Evolutionary conservation across 2,888 invertebrate species (phyloP).

Genomic region (Trichopoda pennipes): DNA sequence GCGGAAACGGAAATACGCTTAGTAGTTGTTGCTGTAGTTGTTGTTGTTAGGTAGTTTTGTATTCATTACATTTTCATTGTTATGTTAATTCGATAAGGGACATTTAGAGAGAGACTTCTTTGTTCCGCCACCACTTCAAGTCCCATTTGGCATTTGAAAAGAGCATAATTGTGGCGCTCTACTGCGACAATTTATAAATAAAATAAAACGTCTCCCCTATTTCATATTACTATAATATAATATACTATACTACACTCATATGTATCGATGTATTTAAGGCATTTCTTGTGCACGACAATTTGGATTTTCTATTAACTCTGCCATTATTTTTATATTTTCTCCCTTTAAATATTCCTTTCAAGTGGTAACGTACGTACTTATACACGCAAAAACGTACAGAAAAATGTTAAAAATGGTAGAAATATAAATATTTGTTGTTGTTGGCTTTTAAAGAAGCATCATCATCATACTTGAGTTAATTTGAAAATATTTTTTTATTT

Average conservation of each 20-base stretch:
- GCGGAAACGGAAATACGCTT: slow-evolving; percentile 68
- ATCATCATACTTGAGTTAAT: slow-evolving; percentile 59
- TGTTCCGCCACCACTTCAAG: not conserved
- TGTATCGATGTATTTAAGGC: not conserved
- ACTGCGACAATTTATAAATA: slow-evolving; percentile 33
- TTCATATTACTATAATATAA: not conserved
- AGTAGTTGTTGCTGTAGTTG: slow-evolving; percentile 49
- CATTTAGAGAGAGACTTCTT: slow-evolving; percentile 34
- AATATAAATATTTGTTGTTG: too few relatives aligned
- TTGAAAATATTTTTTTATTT: slow-evolving; percentile 59
- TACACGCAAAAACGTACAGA: not conserved
- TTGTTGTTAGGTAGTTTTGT: slow-evolving; percentile 23
- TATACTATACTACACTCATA: not conserved
- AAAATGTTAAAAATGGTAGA: slow-evolving; percentile 3
- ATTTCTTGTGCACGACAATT: slow-evolving; percentile 7
- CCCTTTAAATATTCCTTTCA: slow-evolving; percentile 27
- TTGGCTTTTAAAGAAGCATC: slow-evolving; percentile 25
- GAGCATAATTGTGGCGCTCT: slow-evolving; percentile 1
- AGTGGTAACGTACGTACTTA: slow-evolving; percentile 22
- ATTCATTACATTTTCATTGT: slow-evolving; percentile 55
- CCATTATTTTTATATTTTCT: not conserved
- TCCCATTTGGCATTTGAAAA: not conserved
- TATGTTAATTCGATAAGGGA: slow-evolving; percentile 66
- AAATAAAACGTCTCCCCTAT: not conserved
- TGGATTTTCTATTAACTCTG: slow-evolving; percentile 17